Conservation (phyloP, 2,113 vertebrate species). For the Balaeniceps rex region DNA sequence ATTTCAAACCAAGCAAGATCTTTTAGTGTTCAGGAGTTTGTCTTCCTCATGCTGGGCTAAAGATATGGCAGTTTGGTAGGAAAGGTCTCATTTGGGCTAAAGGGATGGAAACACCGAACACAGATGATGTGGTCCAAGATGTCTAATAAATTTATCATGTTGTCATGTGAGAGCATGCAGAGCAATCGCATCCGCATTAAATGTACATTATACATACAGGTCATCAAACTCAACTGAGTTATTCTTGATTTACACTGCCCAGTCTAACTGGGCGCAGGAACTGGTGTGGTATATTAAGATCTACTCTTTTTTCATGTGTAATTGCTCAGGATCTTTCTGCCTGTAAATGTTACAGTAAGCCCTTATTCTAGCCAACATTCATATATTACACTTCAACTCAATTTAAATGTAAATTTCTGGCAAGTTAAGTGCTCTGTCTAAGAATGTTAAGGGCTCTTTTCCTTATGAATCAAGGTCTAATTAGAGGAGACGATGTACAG, state of each 20-base stretch:
- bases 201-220: neutral
- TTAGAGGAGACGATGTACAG: constrained; percentile 63
- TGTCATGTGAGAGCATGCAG: neutral
- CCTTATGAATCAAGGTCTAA: constrained; percentile 76
- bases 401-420: constrained; percentile 84
- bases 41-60: neutral
- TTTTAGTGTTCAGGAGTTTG: neutral
- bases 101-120: neutral
- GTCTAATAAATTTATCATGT: neutral
- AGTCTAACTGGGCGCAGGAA: neutral
- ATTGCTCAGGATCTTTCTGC: constrained; percentile 57
- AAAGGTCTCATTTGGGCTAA: neutral
- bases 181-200: neutral
- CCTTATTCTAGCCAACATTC: constrained; percentile 66
- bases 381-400: constrained; percentile 74
- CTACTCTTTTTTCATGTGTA: constrained; percentile 56
- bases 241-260: neutral
- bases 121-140: neutral
- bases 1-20: neutral
- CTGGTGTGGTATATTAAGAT: constrained; percentile 36
- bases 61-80: neutral
- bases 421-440: constrained; percentile 73
- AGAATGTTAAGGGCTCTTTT: constrained; percentile 71
- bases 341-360: constrained; percentile 67
- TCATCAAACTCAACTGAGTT: neutral